These are phyloP conservation scores for Ramphastos sulfuratus DNA, from an alignment of 2,113 vertebrate genomes.

Conservation along the genomic window DNA sequence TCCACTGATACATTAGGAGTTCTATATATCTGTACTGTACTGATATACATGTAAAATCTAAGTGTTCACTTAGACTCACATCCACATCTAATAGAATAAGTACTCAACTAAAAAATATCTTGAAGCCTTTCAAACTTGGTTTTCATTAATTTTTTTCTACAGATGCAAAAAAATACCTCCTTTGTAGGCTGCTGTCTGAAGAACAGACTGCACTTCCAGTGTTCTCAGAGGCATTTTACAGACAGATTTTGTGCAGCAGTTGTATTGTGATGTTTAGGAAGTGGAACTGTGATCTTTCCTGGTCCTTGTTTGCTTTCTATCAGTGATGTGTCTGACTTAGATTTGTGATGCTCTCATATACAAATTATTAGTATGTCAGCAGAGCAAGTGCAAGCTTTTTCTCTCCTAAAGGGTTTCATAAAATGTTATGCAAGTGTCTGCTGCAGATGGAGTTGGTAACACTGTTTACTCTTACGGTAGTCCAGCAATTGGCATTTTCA, in stretches of 20 bases:
- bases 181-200: background rate
- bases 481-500: slow-evolving; percentile 30
- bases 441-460: slow-evolving; percentile 20
- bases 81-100: background rate
- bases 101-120: background rate
- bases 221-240: background rate
- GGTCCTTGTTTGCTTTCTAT: slow-evolving; percentile 38
- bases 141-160: background rate
- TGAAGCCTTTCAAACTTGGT: background rate
- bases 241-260: background rate
- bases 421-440: slow-evolving; percentile 31
- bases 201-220: background rate
- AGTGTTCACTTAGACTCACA: background rate
- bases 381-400: slow-evolving; percentile 11
- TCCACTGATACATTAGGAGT: background rate
- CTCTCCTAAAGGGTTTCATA: slow-evolving; percentile 21
- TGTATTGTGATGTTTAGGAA: background rate
- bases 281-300: background rate
- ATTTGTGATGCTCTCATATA: background rate
- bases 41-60: background rate
- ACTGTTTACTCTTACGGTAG: slow-evolving; percentile 35
- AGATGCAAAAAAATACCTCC: background rate
- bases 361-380: slow-evolving; percentile 36
- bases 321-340: background rate
- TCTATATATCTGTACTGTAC: background rate